Conservation (phyloP, 1,140 invertebrate genomes). For the Phortica variegata region DNA sequence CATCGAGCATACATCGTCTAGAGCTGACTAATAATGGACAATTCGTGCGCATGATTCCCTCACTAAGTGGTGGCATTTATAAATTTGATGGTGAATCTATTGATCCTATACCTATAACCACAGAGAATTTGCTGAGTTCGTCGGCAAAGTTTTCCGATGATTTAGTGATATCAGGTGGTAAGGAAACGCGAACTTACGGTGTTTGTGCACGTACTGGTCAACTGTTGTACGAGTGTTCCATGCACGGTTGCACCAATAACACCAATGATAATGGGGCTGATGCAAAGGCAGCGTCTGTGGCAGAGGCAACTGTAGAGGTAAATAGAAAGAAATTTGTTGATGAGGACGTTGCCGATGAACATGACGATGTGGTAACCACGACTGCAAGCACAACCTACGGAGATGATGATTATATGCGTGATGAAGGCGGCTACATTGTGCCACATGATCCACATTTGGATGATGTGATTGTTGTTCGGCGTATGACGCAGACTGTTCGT, state of each 20-base stretch:
- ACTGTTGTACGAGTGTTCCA: slow-evolving; percentile 76
- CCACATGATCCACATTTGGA: slow-evolving; percentile 58
- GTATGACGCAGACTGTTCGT: slow-evolving; percentile 81
- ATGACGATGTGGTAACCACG: slow-evolving; percentile 7
- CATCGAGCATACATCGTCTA: slow-evolving; percentile 79
- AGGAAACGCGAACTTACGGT: slow-evolving; percentile 70
- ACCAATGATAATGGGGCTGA: slow-evolving; percentile 52
- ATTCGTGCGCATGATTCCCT: slow-evolving; percentile 85
- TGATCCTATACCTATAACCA: slow-evolving; percentile 81
- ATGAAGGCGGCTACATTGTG: slow-evolving; percentile 32
- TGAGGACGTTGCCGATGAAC: slow-evolving; percentile 18
- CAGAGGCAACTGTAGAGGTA: slow-evolving; percentile 31
- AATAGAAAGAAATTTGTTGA: slow-evolving; percentile 20
- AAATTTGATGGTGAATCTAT: slow-evolving; percentile 87
- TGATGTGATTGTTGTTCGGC: slow-evolving; percentile 75
- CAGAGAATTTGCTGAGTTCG: slow-evolving; percentile 79
- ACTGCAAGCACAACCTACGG: background rate
- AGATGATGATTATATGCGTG: slow-evolving; percentile 20
- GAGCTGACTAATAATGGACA: slow-evolving; percentile 85
- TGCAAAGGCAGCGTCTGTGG: background rate
- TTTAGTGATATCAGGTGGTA: slow-evolving; percentile 79
- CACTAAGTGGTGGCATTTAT: slow-evolving; percentile 85
- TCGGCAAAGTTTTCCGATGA: slow-evolving; percentile 84
- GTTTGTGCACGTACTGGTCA: slow-evolving; percentile 75
- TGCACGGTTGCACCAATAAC: slow-evolving; percentile 69